phyloP scores from a whole-genome alignment of 2,113 vertebrate genomes.

The Chaetura pelagica region DNA sequence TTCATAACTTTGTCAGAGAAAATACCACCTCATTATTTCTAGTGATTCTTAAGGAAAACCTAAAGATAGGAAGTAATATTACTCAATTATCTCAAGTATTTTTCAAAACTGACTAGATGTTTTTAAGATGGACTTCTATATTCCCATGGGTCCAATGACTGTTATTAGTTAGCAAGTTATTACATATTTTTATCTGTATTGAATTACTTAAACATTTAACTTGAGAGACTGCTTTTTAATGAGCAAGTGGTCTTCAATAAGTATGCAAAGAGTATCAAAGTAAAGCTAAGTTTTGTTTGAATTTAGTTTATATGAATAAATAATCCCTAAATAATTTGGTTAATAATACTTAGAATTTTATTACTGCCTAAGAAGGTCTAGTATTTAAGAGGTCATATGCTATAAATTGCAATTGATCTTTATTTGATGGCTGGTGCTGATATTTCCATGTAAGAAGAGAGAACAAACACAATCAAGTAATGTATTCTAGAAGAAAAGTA shows the following conservation, averaged over 20 bases:
- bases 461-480: not conserved
- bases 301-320: not conserved
- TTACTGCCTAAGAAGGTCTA: not conserved
- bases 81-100: not conserved
- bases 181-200: not conserved
- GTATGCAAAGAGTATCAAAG: not conserved
- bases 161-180: not conserved
- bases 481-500: not conserved
- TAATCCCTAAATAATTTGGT: not conserved
- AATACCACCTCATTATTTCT: not conserved
- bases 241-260: not conserved
- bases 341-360: not conserved
- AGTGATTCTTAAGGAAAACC: not conserved
- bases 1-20: not conserved
- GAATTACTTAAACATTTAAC: not conserved
- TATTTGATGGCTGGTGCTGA: not conserved
- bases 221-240: not conserved
- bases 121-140: not conserved
- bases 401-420: not conserved
- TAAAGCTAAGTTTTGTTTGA: not conserved
- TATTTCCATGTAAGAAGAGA: not conserved
- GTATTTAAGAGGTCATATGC: not conserved
- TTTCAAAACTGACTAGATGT: not conserved
- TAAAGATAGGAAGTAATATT: not conserved
- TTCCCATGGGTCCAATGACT: not conserved